These are phyloP conservation scores for Gopherus evgoodei DNA, from an alignment of 2,113 vertebrate species.

Conservation along the genomic window DNA sequence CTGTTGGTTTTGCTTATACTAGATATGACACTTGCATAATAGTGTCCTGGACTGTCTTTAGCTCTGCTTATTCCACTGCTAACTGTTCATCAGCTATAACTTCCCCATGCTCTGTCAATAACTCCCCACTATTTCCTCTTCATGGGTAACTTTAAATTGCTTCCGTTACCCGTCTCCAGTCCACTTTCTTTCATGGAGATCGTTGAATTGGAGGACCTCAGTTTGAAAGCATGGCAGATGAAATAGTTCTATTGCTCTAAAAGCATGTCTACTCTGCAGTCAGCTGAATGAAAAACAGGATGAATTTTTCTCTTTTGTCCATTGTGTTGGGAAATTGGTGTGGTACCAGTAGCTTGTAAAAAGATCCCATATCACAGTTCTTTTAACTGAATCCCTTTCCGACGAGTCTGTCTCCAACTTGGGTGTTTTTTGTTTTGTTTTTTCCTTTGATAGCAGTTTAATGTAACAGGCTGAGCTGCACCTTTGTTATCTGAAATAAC, in stretches of 20 bases:
- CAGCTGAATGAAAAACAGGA: not conserved
- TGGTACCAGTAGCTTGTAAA: not conserved
- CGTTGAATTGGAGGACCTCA: not conserved
- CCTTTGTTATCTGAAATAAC: not conserved
- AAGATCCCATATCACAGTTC: not conserved
- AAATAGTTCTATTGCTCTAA: not conserved
- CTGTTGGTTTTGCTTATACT: not conserved
- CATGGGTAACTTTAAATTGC: not conserved
- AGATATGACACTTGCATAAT: not conserved
- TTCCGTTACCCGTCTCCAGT: not conserved
- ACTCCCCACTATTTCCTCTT: not conserved
- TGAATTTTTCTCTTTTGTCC: not conserved
- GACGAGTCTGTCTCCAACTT: rapidly evolving
- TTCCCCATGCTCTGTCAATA: not conserved
- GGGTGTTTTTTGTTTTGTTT: not conserved
- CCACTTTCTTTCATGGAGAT: not conserved
- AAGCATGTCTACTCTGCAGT: not conserved
- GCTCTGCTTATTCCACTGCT: not conserved
- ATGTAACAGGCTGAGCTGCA: not conserved
- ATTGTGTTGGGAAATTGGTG: not conserved
- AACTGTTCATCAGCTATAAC: not conserved
- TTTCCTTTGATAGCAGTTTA: not conserved
- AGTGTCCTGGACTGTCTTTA: not conserved
- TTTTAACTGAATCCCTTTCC: not conserved
- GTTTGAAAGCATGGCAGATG: not conserved